A percentile compares a stretch with the other conserved stretches of the same genome.
Evolutionary conservation across 2,797 vertebrate species (phyloP).

Genomic region (Hafferia zeledoni): DNA sequence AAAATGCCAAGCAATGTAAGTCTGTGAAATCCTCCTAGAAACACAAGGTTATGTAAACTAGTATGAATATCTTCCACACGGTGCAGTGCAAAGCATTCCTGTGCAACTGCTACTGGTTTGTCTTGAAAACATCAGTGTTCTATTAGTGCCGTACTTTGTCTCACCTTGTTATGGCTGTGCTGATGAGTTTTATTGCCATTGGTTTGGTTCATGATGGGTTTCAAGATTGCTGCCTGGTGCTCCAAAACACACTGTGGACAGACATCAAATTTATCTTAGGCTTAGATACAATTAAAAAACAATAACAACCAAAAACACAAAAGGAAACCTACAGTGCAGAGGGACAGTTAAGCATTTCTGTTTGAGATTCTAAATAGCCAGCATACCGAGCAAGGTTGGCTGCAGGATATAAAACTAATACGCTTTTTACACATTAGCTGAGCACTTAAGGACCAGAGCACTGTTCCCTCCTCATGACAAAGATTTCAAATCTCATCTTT

Average conservation of each 20-base stretch:
- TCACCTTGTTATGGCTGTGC: background rate
- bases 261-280: slow-evolving; percentile 24
- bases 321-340: slow-evolving; percentile 27
- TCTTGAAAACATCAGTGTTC: background rate
- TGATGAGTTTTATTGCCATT: background rate
- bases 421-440: background rate
- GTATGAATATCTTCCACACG: background rate
- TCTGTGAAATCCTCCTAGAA: background rate
- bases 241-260: background rate
- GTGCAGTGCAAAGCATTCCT: background rate
- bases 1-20: background rate
- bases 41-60: background rate
- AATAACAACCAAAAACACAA: background rate
- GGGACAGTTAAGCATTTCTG: background rate
- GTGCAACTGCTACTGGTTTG: background rate
- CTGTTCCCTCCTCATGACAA: background rate
- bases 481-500: slow-evolving; percentile 6
- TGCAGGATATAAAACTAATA: background rate
- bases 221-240: slow-evolving; percentile 25
- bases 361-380: background rate
- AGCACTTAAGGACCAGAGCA: slow-evolving; percentile 11
- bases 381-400: background rate
- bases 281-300: slow-evolving; percentile 41
- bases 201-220: background rate
- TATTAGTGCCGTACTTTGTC: background rate